Evolutionary conservation across 2,797 vertebrate genomes (phyloP).

Genomic region (Gallinago stenura): DNA sequence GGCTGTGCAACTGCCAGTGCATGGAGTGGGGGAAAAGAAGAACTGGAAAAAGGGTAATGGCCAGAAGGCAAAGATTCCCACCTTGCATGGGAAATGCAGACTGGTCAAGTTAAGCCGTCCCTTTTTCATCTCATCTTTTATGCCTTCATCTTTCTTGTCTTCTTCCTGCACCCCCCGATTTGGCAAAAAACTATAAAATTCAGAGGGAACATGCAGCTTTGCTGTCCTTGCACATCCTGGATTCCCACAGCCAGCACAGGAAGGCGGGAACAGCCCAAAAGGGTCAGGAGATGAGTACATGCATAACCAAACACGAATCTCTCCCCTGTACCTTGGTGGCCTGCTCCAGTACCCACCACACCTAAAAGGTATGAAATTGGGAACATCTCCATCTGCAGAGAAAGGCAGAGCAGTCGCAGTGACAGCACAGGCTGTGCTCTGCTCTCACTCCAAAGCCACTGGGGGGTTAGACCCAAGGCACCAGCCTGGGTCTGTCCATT

Average conservation of each 20-base stretch:
- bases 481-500: background rate
- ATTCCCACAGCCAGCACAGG: background rate
- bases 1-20: too few species aligned
- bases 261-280: background rate
- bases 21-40: background rate
- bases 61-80: background rate
- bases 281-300: background rate
- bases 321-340: background rate
- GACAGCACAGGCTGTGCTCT: background rate
- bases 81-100: background rate
- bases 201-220: background rate
- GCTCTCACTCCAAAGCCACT: background rate
- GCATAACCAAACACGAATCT: background rate
- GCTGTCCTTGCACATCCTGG: background rate
- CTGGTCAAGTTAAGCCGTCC: background rate
- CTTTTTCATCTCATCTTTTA: background rate
- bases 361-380: background rate
- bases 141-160: background rate
- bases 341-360: background rate
- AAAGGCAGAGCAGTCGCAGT: background rate
- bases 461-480: background rate
- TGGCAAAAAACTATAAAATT: background rate
- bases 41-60: background rate
- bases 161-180: background rate
- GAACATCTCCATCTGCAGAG: background rate